Conservation (phyloP, 2,888 invertebrate species). For the Coecobrya sp. region DNA sequence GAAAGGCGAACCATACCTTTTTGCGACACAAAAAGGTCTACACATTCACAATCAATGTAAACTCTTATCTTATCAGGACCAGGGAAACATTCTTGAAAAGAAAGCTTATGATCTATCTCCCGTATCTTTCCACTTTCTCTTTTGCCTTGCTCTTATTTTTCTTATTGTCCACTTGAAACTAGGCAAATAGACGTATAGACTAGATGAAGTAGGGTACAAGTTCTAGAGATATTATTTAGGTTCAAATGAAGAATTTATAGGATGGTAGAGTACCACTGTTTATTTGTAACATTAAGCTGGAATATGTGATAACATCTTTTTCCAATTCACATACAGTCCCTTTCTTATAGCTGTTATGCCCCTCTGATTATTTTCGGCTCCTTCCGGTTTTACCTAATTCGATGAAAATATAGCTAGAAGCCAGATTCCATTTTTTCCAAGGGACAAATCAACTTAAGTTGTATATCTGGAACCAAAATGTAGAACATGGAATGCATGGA, state of each 20-base stretch:
- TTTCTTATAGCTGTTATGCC: not conserved
- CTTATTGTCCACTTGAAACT: not conserved
- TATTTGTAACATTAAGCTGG: slow-evolving; percentile 61
- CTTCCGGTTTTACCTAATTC: not conserved
- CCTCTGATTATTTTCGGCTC: not conserved
- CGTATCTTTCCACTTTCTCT: not conserved
- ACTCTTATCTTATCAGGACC: slow-evolving; percentile 42
- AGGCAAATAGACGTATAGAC: not conserved
- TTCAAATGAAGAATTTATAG: slow-evolving; percentile 13
- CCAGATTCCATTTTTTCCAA: slow-evolving; percentile 38
- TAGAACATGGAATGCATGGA: not conserved
- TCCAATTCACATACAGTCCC: slow-evolving; percentile 8
- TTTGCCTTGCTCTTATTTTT: not conserved
- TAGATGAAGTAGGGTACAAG: too few relatives aligned
- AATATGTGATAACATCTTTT: slow-evolving; percentile 62
- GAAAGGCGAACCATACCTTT: not conserved
- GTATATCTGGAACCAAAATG: not conserved
- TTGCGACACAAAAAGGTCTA: not conserved
- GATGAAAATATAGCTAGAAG: slow-evolving; percentile 12
- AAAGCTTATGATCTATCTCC: not conserved
- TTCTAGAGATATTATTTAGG: not conserved
- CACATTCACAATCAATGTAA: slow-evolving; percentile 27
- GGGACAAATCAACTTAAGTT: not conserved
- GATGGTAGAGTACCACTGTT: too few relatives aligned
- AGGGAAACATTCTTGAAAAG: slow-evolving; percentile 2